These are phyloP conservation scores for Pristionchus fissidentatus DNA, from an alignment of 2,888 invertebrate species.

Conservation along the genomic window DNA sequence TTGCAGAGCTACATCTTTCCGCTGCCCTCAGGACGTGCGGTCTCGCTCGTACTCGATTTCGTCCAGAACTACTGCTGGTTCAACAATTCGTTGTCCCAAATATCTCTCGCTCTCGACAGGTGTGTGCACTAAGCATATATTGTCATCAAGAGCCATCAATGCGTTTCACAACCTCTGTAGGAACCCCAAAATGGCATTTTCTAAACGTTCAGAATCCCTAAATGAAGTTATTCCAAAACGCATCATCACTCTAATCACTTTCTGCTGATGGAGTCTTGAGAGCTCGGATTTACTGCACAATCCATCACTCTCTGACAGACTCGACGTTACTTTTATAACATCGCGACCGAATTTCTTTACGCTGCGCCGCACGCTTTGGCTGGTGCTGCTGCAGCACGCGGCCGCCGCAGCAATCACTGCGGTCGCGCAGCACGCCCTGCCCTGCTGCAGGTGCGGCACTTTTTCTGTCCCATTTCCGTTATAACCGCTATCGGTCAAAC, in stretches of 20 bases:
- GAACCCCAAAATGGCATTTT: background rate
- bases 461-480: too few species aligned
- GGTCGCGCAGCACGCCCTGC: background rate
- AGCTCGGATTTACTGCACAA: background rate
- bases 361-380: background rate
- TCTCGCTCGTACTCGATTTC: background rate
- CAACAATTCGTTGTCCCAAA: background rate
- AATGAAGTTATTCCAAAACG: background rate
- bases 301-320: background rate
- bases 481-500: too few species aligned
- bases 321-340: background rate
- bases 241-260: background rate
- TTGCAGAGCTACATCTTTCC: too few species aligned
- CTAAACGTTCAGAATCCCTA: background rate
- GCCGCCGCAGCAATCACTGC: background rate
- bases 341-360: background rate
- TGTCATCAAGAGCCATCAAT: background rate
- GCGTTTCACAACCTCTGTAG: background rate
- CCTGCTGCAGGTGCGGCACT: background rate
- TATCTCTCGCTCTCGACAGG: background rate
- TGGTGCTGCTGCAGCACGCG: background rate
- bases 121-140: background rate
- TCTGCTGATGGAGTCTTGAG: background rate
- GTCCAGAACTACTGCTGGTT: conserved; percentile 27
- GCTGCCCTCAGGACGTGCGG: background rate